Percentiles rank a stretch among this genome's conserved stretches.
phyloP scores from a whole-genome alignment of 1,140 invertebrate species.

The Brachystomella parvula region DNA sequence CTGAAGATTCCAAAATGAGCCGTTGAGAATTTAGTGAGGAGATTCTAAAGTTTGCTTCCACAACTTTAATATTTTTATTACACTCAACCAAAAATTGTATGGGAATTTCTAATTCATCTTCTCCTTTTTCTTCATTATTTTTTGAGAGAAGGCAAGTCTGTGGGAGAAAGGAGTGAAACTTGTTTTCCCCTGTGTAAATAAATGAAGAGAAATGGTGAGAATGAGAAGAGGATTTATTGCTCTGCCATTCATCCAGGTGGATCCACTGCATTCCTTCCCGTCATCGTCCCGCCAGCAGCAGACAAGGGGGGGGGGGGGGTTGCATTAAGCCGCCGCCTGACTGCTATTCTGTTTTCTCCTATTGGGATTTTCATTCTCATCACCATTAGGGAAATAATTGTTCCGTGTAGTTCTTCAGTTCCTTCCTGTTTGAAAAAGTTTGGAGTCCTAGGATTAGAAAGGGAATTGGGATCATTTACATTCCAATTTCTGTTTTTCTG shows the following conservation, averaged over 20 bases:
- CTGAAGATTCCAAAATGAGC: too few relatives aligned
- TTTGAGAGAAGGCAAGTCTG: background rate
- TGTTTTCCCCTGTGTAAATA: slow-evolving; percentile 10
- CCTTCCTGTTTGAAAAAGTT: slow-evolving; percentile 7
- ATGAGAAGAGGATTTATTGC: slow-evolving; percentile 2
- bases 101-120: too few relatives aligned
- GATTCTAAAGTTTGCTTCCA: too few relatives aligned
- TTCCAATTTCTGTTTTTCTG: too few relatives aligned
- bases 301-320: too few relatives aligned
- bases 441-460: background rate
- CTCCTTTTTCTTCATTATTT: slow-evolving; percentile 11
- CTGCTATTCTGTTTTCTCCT: background rate
- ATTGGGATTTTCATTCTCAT: slow-evolving; percentile 1
- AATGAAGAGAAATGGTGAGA: slow-evolving; percentile 9
- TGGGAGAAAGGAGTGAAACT: background rate
- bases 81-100: too few relatives aligned
- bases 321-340: background rate
- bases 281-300: background rate
- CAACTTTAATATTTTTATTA: too few relatives aligned
- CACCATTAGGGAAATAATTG: slow-evolving; percentile 10
- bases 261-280: background rate
- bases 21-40: too few relatives aligned
- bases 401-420: background rate
- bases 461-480: slow-evolving; percentile 8
- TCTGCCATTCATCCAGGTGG: slow-evolving; percentile 10